A percentile compares a stretch with the other conserved stretches of the same genome.
Evolutionary conservation across 2,888 invertebrate species (phyloP).

Genomic region (Teleogryllus oceanicus): DNA sequence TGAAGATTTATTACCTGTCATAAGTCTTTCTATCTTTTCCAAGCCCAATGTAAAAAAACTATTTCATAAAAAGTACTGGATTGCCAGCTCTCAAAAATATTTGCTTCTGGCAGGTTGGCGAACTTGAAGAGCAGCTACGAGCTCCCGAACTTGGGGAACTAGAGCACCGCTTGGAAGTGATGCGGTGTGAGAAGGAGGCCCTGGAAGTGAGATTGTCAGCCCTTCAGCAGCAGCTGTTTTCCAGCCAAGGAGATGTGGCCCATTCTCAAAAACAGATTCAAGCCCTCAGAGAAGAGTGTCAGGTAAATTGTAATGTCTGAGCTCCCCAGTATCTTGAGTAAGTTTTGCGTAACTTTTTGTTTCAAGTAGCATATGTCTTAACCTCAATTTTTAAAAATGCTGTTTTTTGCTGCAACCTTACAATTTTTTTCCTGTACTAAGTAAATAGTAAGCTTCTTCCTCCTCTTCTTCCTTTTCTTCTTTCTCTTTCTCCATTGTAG

Average conservation of each 20-base stretch:
- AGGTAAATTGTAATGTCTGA: slow-evolving; percentile 47
- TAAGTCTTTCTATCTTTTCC: neutral
- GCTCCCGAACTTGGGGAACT: slow-evolving; percentile 65
- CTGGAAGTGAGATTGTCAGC: slow-evolving; percentile 65
- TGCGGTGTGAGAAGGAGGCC: slow-evolving; percentile 70
- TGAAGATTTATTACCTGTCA: too few relatives aligned
- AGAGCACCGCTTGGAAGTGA: slow-evolving; percentile 64
- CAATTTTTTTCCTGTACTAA: too few relatives aligned
- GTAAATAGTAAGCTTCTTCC: too few relatives aligned
- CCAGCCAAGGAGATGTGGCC: slow-evolving; percentile 65
- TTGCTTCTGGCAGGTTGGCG: slow-evolving; percentile 54
- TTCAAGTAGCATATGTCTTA: too few relatives aligned
- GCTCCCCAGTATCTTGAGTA: too few relatives aligned
- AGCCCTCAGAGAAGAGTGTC: slow-evolving; percentile 66
- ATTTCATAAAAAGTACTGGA: neutral
- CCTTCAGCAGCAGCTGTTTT: slow-evolving; percentile 65
- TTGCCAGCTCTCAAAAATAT: neutral
- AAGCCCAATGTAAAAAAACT: neutral
- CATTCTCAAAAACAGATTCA: slow-evolving; percentile 65
- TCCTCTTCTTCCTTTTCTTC: too few relatives aligned
- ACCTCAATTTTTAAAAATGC: too few relatives aligned
- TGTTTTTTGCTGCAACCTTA: too few relatives aligned
- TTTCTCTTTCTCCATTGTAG: too few relatives aligned
- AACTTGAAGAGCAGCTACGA: slow-evolving; percentile 57
- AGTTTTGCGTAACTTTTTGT: too few relatives aligned